Conservation (phyloP, 2,113 vertebrate genomes). For the Orientallactaga bullata region DNA sequence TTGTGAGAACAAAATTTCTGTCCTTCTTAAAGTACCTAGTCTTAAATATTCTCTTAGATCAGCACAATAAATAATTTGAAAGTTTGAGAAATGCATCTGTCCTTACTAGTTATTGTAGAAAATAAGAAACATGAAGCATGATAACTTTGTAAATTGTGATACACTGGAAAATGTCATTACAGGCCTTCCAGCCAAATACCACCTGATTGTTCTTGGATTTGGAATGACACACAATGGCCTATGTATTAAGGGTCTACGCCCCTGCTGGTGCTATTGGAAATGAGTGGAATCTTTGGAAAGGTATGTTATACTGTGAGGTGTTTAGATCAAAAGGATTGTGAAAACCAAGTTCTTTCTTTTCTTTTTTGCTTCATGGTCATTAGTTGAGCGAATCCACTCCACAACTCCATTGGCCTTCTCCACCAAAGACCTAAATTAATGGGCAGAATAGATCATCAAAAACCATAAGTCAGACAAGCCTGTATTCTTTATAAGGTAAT, state of each 20-base stretch:
- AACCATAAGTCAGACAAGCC: background rate
- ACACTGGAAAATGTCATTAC: background rate
- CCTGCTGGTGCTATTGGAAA: rapidly evolving
- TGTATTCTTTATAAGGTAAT: background rate
- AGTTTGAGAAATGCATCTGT: background rate
- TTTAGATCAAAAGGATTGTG: background rate
- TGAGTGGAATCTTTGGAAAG: background rate
- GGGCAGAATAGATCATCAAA: background rate
- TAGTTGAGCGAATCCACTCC: background rate
- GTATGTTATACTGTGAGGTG: background rate
- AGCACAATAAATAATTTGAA: background rate
- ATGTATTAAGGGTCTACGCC: background rate
- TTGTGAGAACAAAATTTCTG: background rate
- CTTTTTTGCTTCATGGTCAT: background rate
- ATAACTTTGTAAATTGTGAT: background rate
- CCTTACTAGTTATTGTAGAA: background rate
- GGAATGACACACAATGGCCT: background rate
- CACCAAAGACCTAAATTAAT: background rate
- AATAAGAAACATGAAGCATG: background rate
- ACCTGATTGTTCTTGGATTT: background rate
- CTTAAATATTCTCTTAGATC: background rate
- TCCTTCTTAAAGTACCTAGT: background rate
- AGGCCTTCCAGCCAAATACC: background rate
- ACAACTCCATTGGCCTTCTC: no score
- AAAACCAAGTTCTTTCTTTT: background rate